Percentiles rank a stretch among this genome's conserved stretches.
Evolutionary conservation across 2,888 invertebrate genomes (phyloP).

Genomic region (Ganaspis brasiliensis): DNA sequence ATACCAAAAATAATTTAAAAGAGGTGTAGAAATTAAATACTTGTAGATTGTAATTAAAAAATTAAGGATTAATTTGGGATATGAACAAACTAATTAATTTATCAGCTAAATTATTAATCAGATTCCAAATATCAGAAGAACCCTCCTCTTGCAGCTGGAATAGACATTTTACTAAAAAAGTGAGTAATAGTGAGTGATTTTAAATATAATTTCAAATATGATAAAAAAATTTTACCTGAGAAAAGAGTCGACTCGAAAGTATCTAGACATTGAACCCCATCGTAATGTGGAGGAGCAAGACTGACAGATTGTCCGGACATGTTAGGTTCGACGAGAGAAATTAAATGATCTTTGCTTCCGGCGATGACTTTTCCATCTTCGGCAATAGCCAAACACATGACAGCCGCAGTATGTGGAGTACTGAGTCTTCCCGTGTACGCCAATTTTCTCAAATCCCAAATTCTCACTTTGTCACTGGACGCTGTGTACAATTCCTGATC

Average conservation of each 20-base stretch:
- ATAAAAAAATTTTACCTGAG: slow-evolving; percentile 82
- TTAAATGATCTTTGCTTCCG: slow-evolving; percentile 91
- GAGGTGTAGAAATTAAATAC: too few species aligned
- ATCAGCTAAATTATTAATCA: too few species aligned
- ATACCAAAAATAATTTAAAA: too few species aligned
- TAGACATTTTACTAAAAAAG: too few species aligned
- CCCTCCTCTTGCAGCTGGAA: too few species aligned
- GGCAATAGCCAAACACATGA: slow-evolving; percentile 90
- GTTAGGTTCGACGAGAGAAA: slow-evolving; percentile 79
- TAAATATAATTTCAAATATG: too few species aligned
- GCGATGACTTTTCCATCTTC: slow-evolving; percentile 87
- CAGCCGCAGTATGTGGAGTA: slow-evolving; percentile 91
- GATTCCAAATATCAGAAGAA: too few species aligned
- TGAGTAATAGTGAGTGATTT: too few species aligned
- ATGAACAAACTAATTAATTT: too few species aligned
- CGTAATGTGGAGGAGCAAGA: slow-evolving; percentile 92
- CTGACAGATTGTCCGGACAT: slow-evolving; percentile 82
- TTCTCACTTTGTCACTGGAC: slow-evolving; percentile 89
- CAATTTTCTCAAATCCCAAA: slow-evolving; percentile 91
- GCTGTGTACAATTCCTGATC: slow-evolving; percentile 88
- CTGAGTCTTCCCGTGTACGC: slow-evolving; percentile 88
- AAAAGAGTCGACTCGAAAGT: slow-evolving; percentile 86
- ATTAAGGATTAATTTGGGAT: too few species aligned
- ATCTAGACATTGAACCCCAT: slow-evolving; percentile 92
- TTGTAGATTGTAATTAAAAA: too few species aligned